phyloP scores from a whole-genome alignment of 2,113 vertebrate genomes.

The Zosterops borbonicus region DNA sequence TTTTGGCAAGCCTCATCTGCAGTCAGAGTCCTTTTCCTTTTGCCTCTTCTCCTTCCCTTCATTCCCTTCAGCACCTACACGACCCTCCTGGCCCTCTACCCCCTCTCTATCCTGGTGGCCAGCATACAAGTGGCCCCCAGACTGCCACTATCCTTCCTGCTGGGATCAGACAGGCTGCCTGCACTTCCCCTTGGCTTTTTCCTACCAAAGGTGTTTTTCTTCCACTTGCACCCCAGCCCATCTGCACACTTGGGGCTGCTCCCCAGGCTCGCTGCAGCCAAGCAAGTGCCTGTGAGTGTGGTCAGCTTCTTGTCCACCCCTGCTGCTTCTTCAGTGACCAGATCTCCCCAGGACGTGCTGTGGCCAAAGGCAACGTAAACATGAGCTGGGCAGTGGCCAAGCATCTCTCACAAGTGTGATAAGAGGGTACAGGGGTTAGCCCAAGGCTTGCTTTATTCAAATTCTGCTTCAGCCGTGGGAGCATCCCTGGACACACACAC shows the following conservation, averaged over 20 bases:
- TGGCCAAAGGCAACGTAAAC: rapidly evolving
- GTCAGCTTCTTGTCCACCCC: rapidly evolving
- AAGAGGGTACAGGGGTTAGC: neutral
- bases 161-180: neutral
- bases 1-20: neutral
- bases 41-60: neutral
- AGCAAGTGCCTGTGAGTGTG: rapidly evolving
- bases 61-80: neutral
- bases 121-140: rapidly evolving
- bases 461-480: neutral
- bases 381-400: rapidly evolving
- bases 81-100: neutral
- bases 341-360: rapidly evolving
- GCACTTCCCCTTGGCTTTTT: neutral
- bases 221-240: neutral
- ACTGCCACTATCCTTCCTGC: neutral
- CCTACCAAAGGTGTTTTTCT: neutral
- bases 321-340: neutral
- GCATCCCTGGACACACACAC: too few relatives aligned
- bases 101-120: neutral
- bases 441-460: neutral
- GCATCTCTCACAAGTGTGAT: neutral
- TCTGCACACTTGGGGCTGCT: too few relatives aligned
- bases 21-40: neutral
- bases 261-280: neutral